Conservation (phyloP, 2,888 invertebrate genomes). For the Heliconius charithonia region DNA sequence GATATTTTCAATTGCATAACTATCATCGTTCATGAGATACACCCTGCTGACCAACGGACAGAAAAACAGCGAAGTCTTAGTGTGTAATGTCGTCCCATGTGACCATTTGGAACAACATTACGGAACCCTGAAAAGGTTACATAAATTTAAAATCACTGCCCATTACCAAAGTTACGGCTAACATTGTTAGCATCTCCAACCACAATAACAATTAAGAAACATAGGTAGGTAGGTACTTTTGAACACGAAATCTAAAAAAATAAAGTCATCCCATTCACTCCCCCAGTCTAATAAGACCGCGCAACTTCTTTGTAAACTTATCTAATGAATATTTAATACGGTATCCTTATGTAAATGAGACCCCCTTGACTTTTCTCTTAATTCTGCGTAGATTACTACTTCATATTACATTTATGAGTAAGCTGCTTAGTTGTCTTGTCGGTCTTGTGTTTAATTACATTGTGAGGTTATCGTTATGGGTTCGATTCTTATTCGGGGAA, state of each 20-base stretch:
- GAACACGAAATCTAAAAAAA: conserved; percentile 25
- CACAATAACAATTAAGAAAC: conserved; percentile 25
- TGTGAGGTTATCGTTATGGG: background rate
- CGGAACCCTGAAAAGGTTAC: too few species aligned
- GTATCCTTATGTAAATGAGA: conserved; percentile 64
- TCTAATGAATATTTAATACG: conserved; percentile 69
- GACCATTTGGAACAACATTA: too few species aligned
- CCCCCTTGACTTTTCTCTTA: conserved; percentile 49
- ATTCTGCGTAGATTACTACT: conserved; percentile 27
- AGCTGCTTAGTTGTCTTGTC: background rate
- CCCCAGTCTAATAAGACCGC: conserved; percentile 46
- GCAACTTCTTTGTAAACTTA: conserved; percentile 58
- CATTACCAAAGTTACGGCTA: conserved; percentile 1
- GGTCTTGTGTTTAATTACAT: too few species aligned
- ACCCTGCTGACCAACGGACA: too few species aligned
- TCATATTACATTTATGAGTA: conserved; percentile 10
- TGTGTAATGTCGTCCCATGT: too few species aligned
- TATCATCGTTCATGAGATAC: too few species aligned
- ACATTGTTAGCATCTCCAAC: conserved; percentile 4
- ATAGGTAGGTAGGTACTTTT: background rate
- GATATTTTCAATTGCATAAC: too few species aligned
- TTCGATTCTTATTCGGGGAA: background rate
- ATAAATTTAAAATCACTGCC: background rate
- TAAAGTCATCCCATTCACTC: conserved; percentile 35
- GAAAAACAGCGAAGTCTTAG: too few species aligned